phyloP scores from a whole-genome alignment of 2,888 invertebrate species.

The Caenorhabditis panamensis region DNA sequence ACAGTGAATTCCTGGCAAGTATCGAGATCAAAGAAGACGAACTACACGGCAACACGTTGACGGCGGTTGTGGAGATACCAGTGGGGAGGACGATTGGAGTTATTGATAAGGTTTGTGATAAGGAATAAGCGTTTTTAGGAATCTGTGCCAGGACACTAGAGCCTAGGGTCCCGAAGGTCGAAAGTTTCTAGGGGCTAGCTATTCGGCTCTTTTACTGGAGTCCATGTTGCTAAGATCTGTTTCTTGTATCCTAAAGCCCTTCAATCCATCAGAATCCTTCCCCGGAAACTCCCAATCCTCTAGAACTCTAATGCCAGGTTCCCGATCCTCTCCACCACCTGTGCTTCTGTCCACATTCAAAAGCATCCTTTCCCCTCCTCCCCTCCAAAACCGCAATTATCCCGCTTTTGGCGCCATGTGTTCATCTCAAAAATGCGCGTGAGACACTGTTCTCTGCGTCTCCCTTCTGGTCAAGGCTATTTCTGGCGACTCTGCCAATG shows the following conservation, averaged over 20 bases:
- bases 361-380: not conserved
- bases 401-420: conserved; percentile 39
- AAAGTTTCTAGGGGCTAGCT: too few relatives aligned
- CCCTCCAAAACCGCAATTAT: conserved; percentile 48
- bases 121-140: too few relatives aligned
- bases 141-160: not conserved
- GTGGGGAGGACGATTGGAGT: conserved; percentile 74
- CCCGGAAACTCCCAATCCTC: conserved; percentile 4
- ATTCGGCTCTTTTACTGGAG: too few relatives aligned
- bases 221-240: too few relatives aligned
- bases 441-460: not conserved
- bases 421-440: conserved; percentile 11
- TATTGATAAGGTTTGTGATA: conserved; percentile 72
- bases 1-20: conserved; percentile 75
- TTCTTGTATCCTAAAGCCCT: too few relatives aligned
- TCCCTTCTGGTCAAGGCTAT: too few relatives aligned
- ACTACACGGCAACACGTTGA: conserved; percentile 59
- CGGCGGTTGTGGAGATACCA: conserved; percentile 62
- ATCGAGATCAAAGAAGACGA: conserved; percentile 73
- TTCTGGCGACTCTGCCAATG: not conserved
- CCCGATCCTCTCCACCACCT: conserved; percentile 2
- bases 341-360: not conserved
- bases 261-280: not conserved
- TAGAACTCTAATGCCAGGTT: not conserved
- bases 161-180: too few relatives aligned